Percentiles rank a stretch among this genome's conserved stretches.
Conservation (phyloP, 2,888 invertebrate species). For the Cephus sareptanus region DNA sequence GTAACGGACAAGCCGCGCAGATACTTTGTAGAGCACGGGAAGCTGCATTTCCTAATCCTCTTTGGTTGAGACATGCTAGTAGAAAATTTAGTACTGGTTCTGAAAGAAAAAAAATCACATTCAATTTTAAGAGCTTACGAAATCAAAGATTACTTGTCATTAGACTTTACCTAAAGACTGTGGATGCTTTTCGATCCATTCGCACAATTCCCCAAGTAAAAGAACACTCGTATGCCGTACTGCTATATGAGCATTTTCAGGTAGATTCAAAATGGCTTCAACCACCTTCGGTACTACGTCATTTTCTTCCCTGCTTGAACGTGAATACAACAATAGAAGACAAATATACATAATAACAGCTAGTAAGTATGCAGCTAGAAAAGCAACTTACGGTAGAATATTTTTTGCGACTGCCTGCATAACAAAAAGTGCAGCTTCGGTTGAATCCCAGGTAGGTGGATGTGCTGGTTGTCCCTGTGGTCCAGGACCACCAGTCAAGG, state of each 20-base stretch:
- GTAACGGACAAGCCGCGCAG: conserved; percentile 82
- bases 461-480: conserved; percentile 66
- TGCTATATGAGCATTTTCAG: conserved; percentile 83
- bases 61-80: conserved; percentile 78
- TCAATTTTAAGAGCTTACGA: neutral
- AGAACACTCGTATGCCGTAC: conserved; percentile 90
- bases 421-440: conserved; percentile 93
- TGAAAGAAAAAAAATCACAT: conserved; percentile 45
- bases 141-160: neutral
- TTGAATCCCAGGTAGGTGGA: conserved; percentile 88
- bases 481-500: conserved; percentile 67
- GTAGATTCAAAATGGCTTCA: conserved; percentile 88
- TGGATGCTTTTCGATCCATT: conserved; percentile 93
- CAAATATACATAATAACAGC: neutral
- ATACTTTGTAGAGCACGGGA: conserved; percentile 88
- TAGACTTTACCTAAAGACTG: conserved; percentile 73
- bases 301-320: conserved; percentile 80
- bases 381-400: conserved; percentile 84
- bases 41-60: conserved; percentile 81
- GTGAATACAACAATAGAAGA: conserved; percentile 5
- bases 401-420: conserved; percentile 97
- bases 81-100: conserved; percentile 86
- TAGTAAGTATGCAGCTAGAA: neutral
- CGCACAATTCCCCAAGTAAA: conserved; percentile 89
- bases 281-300: conserved; percentile 94